Evolutionary conservation across 2,888 invertebrate species (phyloP).

Genomic region (Julus scanicus): DNA sequence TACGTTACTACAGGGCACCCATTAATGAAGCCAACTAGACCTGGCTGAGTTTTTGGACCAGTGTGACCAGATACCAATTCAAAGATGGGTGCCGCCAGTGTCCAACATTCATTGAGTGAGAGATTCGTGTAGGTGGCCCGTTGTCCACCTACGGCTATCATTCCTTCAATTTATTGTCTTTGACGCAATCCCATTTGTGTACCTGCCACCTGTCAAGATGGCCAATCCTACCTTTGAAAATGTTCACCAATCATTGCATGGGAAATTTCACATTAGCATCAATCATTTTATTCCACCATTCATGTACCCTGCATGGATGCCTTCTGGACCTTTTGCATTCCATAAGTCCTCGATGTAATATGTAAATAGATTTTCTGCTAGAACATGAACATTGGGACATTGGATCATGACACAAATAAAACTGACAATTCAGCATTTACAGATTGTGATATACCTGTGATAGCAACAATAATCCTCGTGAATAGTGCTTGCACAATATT

Average conservation of each 20-base stretch:
- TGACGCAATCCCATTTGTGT: slow-evolving; percentile 9
- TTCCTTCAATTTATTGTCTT: slow-evolving; percentile 9
- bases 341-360: not conserved
- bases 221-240: not conserved
- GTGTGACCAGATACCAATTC: not conserved
- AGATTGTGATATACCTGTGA: not conserved
- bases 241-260: not conserved
- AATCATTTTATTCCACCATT: not conserved
- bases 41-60: not conserved
- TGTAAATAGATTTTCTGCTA: not conserved
- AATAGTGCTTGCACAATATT: not conserved
- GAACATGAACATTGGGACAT: not conserved
- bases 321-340: not conserved
- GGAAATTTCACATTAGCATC: not conserved
- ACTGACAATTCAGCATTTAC: no score
- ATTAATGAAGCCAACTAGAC: not conserved
- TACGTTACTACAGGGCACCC: not conserved
- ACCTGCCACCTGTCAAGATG: not conserved
- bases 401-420: no score
- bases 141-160: not conserved
- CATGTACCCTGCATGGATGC: not conserved
- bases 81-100: not conserved
- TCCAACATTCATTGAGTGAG: not conserved
- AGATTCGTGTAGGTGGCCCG: not conserved
- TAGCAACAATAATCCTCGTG: not conserved